phyloP scores from a whole-genome alignment of 1,140 invertebrate species.

The Eulimnadia texana region DNA sequence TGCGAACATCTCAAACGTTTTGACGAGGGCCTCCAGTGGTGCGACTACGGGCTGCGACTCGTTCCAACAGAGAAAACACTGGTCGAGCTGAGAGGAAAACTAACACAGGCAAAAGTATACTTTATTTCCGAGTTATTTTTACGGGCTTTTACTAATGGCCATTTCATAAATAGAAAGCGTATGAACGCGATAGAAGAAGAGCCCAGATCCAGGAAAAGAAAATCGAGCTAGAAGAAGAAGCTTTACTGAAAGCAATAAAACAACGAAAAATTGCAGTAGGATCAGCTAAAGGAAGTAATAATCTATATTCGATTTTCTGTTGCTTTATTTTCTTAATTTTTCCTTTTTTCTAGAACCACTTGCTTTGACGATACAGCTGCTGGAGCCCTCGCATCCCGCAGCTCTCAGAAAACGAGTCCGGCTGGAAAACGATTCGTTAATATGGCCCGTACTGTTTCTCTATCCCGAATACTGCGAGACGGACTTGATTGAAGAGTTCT shows the following conservation, averaged over 20 bases:
- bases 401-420: conserved; percentile 27
- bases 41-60: conserved; percentile 46
- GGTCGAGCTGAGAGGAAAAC: conserved; percentile 40
- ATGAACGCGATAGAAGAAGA: conserved; percentile 43
- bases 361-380: conserved; percentile 27
- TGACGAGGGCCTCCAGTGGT: conserved; percentile 54
- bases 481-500: conserved; percentile 56
- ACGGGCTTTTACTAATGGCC: too few relatives aligned
- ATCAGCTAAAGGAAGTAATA: conserved; percentile 27
- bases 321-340: conserved; percentile 20
- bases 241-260: conserved; percentile 38
- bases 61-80: conserved; percentile 41
- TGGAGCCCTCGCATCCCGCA: conserved; percentile 46
- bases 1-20: conserved; percentile 50
- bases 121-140: background rate
- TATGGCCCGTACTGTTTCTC: conserved; percentile 68
- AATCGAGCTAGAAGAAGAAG: conserved; percentile 35
- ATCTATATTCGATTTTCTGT: too few relatives aligned
- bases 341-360: background rate
- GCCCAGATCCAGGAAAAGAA: conserved; percentile 27
- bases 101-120: conserved; percentile 34
- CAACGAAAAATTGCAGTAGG: too few relatives aligned
- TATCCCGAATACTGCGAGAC: conserved; percentile 63
- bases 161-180: conserved; percentile 32
- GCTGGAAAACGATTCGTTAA: conserved; percentile 36